Evolutionary conservation across 2,797 vertebrate species (phyloP), one percentile per base, ranked within the genome.

Genomic region (Dryobates pubescens): DNA sequence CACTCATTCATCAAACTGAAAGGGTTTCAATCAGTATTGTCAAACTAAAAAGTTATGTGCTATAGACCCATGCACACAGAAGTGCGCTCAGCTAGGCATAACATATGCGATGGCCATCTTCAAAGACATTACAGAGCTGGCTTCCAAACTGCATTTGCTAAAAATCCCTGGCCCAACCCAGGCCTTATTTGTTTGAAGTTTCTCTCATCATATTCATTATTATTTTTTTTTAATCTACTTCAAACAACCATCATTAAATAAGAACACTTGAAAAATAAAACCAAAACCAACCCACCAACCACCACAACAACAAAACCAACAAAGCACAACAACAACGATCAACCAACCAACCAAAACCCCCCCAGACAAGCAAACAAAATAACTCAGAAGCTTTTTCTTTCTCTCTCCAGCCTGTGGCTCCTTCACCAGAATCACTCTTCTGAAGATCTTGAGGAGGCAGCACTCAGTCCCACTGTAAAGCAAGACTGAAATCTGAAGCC

Each of bases 1-100:
- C 63, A 54, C 53, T 75, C 87, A 73, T 83, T 64, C 89, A 83
- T 94, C 93, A 95, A 76, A 78, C 59, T 24, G 24, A 83, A 76
- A 80, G 84, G 61, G 36, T 83, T 93, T 92, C 57, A 83, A 61
- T 93, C 89, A 87, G 57, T 92, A 61, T 3, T 76, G 76, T 90
- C 79, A 89, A 81, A 70, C 63, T 38, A 36, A 83, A 73, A 87
- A 73, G 63, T 90, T 89, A 16, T 53, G 14, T 49, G 19, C 74
- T 82, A 62, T 43, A 43, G 9, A 86, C 56, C 73, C 62, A 80
- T 22, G 47, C 86, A 90, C 72, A 47, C 62, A 58, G 47, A 80
- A 47, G 27, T 72, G 47, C 30, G 63, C 59, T 85, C 32, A 24
- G 61, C 54, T 79, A 59, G 62, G 49, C 43, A 59, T 65, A 78